Percentiles rank a stretch among this genome's conserved stretches.
Evolutionary conservation across 2,888 invertebrate genomes (phyloP).

Genomic region (Athalia cordata): DNA sequence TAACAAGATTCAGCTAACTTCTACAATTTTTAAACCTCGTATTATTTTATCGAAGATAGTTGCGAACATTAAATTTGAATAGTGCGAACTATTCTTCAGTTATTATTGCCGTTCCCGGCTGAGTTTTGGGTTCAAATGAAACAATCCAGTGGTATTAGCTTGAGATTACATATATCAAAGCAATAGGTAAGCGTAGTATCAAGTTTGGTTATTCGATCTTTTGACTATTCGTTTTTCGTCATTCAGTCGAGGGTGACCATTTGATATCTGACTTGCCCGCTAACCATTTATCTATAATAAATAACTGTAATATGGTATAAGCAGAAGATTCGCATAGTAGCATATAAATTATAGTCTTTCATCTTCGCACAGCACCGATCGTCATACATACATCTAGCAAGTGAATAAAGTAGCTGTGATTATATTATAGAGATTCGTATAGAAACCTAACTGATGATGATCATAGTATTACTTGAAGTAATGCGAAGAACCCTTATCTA

Average conservation of each 20-base stretch:
- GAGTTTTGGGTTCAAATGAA: no score
- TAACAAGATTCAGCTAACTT: no score
- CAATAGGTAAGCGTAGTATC: no score
- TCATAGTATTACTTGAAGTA: conserved; percentile 26
- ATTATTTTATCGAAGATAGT: no score
- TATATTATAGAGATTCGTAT: conserved; percentile 40
- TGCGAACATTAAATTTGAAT: no score
- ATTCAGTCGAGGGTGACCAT: conserved; percentile 7
- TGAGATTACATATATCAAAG: no score
- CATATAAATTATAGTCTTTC: conserved; percentile 34
- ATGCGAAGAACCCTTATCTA: conserved; percentile 10
- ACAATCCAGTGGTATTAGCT: no score
- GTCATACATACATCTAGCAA: conserved; percentile 33
- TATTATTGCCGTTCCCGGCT: no score
- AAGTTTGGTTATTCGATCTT: background rate
- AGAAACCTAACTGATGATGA: conserved; percentile 9
- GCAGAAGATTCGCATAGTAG: conserved; percentile 12
- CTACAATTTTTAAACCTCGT: no score
- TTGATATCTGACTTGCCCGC: background rate
- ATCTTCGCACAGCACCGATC: conserved; percentile 32
- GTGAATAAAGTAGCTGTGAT: conserved; percentile 43
- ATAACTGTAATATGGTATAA: conserved; percentile 14
- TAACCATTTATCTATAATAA: conserved; percentile 31
- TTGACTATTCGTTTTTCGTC: background rate
- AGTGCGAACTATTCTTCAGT: no score